A percentile compares a stretch with the other conserved stretches of the same genome.
Conservation (phyloP, 1,140 invertebrate genomes). For the Teleopsis dalmanni region DNA sequence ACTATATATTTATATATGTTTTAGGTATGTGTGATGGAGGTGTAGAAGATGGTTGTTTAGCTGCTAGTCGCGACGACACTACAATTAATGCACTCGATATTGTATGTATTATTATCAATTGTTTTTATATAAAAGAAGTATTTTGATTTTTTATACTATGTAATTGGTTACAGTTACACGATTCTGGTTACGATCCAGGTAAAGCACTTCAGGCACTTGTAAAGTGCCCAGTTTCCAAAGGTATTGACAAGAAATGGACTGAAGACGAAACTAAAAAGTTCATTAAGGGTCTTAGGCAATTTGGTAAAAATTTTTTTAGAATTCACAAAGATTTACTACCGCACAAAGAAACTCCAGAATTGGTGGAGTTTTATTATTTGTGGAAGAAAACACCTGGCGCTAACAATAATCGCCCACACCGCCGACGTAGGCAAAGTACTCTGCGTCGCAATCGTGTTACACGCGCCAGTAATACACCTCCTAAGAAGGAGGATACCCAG, state of each 20-base stretch:
- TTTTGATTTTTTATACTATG: background rate
- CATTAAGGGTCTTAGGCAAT: conserved; percentile 93
- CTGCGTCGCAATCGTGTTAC: conserved; percentile 80
- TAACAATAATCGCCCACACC: conserved; percentile 84
- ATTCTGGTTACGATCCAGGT: conserved; percentile 90
- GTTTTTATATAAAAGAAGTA: background rate
- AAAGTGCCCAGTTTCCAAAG: conserved; percentile 93
- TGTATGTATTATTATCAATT: conserved; percentile 47
- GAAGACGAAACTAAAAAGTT: conserved; percentile 97
- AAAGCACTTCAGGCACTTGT: conserved; percentile 92
- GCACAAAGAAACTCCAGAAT: conserved; percentile 91
- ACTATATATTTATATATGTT: conserved; percentile 1
- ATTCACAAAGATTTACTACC: conserved; percentile 93
- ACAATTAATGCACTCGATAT: conserved; percentile 95
- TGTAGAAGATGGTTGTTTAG: conserved; percentile 92
- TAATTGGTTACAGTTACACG: conserved; percentile 63
- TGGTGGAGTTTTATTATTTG: conserved; percentile 98
- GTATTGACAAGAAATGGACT: conserved; percentile 95
- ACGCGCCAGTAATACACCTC: conserved; percentile 51
- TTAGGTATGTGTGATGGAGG: conserved; percentile 95
- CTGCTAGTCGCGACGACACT: conserved; percentile 92
- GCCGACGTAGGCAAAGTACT: conserved; percentile 80
- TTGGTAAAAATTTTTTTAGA: conserved; percentile 99
- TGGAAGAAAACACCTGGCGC: conserved; percentile 99
- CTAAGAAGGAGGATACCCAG: conserved; percentile 44